Evolutionary conservation across 2,113 vertebrate genomes (phyloP).

Genomic region (Notarius quadriscutis): DNA sequence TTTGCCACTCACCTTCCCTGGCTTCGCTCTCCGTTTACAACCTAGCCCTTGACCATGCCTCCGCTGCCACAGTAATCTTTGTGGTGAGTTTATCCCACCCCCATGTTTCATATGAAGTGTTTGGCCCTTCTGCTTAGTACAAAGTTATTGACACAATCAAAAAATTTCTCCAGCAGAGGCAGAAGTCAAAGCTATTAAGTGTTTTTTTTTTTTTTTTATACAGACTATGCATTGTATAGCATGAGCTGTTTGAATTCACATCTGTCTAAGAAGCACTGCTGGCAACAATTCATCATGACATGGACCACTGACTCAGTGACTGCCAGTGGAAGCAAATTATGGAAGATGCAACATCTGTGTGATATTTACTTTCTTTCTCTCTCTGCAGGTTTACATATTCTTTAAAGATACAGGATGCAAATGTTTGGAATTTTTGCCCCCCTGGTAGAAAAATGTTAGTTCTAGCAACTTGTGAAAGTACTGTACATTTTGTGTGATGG

Average conservation of each 20-base stretch:
- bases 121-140: slow-evolving; percentile 36
- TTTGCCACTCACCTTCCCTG: no score
- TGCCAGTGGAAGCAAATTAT: not conserved
- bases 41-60: no score
- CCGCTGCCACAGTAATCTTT: not conserved
- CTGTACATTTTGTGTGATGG: not conserved
- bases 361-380: slow-evolving; percentile 3
- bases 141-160: not conserved
- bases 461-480: not conserved
- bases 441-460: not conserved
- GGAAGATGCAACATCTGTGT: slow-evolving; percentile 20
- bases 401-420: not conserved
- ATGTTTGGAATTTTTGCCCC: not conserved
- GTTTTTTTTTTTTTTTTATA: slow-evolving; percentile 42
- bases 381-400: slow-evolving; percentile 1
- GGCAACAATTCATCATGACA: slow-evolving; percentile 27
- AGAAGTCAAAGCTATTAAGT: slow-evolving; percentile 45
- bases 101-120: not conserved
- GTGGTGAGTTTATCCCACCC: not conserved
- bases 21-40: no score
- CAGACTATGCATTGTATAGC: slow-evolving; percentile 29
- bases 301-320: not conserved
- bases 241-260: slow-evolving; percentile 51
- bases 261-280: slow-evolving; percentile 43
- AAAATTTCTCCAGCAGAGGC: no score